Evolutionary conservation across 2,888 invertebrate genomes (phyloP), one percentile per base, ranked within the genome.

Genomic region (Abrostola tripartita): DNA sequence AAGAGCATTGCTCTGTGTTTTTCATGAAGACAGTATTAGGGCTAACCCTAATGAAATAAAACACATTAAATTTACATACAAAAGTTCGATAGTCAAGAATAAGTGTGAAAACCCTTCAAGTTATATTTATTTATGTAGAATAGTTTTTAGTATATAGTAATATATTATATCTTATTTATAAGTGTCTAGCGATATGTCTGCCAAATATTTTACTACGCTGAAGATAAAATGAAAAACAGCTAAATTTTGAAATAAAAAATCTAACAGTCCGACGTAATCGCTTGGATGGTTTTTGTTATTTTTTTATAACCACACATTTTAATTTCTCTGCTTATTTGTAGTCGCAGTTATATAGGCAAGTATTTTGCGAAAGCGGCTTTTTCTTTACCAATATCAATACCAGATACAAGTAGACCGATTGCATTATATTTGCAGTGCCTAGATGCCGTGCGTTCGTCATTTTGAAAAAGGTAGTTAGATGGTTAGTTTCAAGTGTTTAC

Each of bases 141-240:
- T 78, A 81, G 83, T 79, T 85, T 78, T 75, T 72, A 87, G 79
- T 85, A 83, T 86, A 83, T 79, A 81, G 78, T 81, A 83, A 78
- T 79, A 79, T 86, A 83, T 85, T 89, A 88, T 91, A 90, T 90
- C 91, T 91, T 91, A 90, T 84, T 86, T 68, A 90, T 91, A 88
- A 74, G 69, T 77, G 81, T 88, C 94, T 93, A 93, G 91, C 94
- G 94, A 94, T 94, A 94, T 94, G 94, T 94, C 86, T 93, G 92
- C 89, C 90, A 90, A 88, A 88, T 65, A 89, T 89, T 92, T 87
- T 83, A 52, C 92, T 93, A 93, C 88, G 92, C 92, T 83, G 81
- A 85, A 89, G 86, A 85, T 82, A 71, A 82, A 86, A 53, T 50
- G 47, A 79, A 60, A 68, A 66, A 76, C 77, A 79, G 91, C 90